Percentiles rank a stretch among this genome's conserved stretches.
These are phyloP conservation scores for Heliothis peltigera DNA, from an alignment of 2,888 invertebrate genomes.

Conservation along the genomic window DNA sequence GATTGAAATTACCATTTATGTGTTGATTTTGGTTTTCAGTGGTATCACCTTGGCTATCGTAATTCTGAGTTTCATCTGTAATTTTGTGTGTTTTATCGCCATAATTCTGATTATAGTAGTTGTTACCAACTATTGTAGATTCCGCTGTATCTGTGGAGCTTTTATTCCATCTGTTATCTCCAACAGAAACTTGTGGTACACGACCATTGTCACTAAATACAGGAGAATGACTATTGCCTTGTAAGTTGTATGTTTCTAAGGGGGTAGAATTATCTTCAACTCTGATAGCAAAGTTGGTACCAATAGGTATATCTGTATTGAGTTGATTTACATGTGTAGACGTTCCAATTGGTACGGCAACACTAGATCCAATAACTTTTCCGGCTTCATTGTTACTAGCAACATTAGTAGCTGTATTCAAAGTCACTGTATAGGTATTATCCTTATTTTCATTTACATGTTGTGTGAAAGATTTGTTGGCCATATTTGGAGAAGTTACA, in stretches of 20 bases:
- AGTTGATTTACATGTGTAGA: constrained; percentile 73
- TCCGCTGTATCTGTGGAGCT: constrained; percentile 66
- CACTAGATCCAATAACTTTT: constrained; percentile 81
- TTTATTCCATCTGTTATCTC: constrained; percentile 83
- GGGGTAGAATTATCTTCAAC: constrained; percentile 83
- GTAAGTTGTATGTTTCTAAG: constrained; percentile 75
- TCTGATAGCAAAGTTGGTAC: constrained; percentile 86
- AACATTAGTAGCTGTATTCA: constrained; percentile 83
- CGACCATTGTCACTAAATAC: constrained; percentile 67
- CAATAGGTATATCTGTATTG: constrained; percentile 86
- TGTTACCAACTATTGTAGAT: constrained; percentile 58
- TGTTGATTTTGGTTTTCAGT: constrained; percentile 49
- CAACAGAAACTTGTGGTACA: constrained; percentile 70
- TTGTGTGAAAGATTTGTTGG: constrained; percentile 71
- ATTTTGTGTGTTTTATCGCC: constrained; percentile 52
- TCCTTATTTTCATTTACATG: constrained; percentile 71
- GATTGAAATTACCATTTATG: constrained; percentile 32
- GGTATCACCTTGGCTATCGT: constrained; percentile 5
- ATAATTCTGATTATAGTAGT: constrained; percentile 59
- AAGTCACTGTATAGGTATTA: constrained; percentile 79
- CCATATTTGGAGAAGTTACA: constrained; percentile 67
- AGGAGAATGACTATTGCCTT: constrained; percentile 71
- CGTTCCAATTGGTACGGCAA: constrained; percentile 78
- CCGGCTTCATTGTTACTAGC: constrained; percentile 74
- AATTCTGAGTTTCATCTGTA: constrained; percentile 46